Conservation (phyloP, 2,888 invertebrate species). For the Aquatica leii region DNA sequence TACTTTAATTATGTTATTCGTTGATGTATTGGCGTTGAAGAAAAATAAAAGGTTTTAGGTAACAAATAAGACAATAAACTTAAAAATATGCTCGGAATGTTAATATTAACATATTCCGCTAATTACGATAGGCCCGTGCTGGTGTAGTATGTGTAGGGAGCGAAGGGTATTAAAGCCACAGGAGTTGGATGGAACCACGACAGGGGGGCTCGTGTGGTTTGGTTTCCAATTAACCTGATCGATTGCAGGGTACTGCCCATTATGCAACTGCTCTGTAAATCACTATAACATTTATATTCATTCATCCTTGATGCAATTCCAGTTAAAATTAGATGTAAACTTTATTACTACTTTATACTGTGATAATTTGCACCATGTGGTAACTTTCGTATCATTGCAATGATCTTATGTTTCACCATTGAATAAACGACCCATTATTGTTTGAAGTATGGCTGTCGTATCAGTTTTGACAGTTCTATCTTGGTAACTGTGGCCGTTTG, state of each 20-base stretch:
- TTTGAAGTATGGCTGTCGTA: too few species aligned
- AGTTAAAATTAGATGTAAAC: constrained; percentile 16
- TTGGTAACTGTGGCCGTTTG: too few species aligned
- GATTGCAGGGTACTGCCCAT: constrained; percentile 51
- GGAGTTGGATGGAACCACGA: constrained; percentile 52
- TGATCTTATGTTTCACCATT: too few species aligned
- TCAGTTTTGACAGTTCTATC: too few species aligned
- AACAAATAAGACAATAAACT: constrained; percentile 19
- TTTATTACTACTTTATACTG: constrained; percentile 2
- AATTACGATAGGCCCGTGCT: constrained; percentile 42
- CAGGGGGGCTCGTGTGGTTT: constrained; percentile 53
- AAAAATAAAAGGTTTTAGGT: neutral
- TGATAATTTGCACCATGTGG: constrained; percentile 2
- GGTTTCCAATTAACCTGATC: constrained; percentile 59
- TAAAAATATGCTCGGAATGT: constrained; percentile 42
- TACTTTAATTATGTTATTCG: constrained; percentile 7
- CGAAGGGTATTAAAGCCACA: constrained; percentile 47
- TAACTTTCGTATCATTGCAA: neutral
- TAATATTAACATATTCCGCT: constrained; percentile 45
- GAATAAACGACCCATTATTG: too few species aligned
- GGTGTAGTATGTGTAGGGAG: constrained; percentile 36
- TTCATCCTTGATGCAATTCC: constrained; percentile 21
- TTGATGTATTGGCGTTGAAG: constrained; percentile 8
- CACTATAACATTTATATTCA: constrained; percentile 28
- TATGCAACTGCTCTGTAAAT: constrained; percentile 47